These are phyloP conservation scores for Bombus waltoni DNA, from an alignment of 1,140 invertebrate genomes.

Conservation along the genomic window DNA sequence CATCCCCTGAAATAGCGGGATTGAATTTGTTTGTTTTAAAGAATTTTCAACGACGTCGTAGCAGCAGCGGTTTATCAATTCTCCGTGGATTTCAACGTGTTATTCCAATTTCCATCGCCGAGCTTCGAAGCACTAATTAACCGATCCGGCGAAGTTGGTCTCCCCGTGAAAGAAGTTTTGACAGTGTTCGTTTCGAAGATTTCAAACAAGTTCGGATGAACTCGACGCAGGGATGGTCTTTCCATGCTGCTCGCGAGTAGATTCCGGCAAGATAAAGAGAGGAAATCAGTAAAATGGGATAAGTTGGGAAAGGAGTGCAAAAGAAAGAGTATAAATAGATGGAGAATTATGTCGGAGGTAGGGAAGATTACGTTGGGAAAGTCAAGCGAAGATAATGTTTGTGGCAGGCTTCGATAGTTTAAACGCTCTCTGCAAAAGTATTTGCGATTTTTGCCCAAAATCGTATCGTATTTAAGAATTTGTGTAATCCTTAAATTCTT, in stretches of 20 bases:
- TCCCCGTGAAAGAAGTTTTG: background rate
- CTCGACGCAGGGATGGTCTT: background rate
- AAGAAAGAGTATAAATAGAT: background rate
- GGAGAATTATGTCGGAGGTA: background rate
- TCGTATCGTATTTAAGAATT: background rate
- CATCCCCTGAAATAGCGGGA: background rate
- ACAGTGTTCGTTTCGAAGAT: constrained; percentile 16
- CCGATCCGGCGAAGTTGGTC: background rate
- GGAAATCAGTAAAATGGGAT: background rate
- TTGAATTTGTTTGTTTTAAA: background rate
- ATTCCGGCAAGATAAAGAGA: background rate
- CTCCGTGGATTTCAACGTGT: background rate
- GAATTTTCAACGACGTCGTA: background rate
- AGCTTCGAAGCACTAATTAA: constrained; percentile 1
- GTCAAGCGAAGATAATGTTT: background rate
- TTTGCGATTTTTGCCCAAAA: background rate
- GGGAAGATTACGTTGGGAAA: background rate
- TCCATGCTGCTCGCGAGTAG: background rate
- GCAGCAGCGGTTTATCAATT: background rate
- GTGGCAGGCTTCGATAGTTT: background rate
- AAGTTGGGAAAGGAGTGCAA: background rate
- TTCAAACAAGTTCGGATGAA: constrained; percentile 2
- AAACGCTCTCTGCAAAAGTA: background rate
- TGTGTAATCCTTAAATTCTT: no score
- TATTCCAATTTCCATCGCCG: background rate